These are phyloP conservation scores for Macropodus opercularis DNA, from an alignment of 2,797 vertebrate species.

Conservation along the genomic window DNA sequence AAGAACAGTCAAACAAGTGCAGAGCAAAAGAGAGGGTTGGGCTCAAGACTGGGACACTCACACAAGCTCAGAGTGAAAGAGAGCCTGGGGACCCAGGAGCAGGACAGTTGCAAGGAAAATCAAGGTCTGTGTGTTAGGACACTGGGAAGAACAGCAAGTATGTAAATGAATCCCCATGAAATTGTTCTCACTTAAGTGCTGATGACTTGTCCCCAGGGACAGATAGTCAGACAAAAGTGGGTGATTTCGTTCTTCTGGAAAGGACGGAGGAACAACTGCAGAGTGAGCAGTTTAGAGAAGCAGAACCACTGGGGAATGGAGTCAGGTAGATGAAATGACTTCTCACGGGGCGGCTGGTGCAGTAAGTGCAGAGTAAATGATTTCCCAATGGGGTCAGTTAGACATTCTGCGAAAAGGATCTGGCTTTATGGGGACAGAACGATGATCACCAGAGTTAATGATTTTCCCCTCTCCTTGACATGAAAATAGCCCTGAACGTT, in stretches of 20 bases:
- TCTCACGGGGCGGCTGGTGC: conserved; percentile 58
- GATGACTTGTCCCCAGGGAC: conserved; percentile 58
- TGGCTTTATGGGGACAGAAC: conserved; percentile 49
- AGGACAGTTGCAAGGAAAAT: conserved; percentile 34
- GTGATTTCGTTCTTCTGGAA: conserved; percentile 43
- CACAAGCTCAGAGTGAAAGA: conserved; percentile 15
- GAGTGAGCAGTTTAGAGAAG: conserved; percentile 62
- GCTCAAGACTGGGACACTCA: conserved; percentile 38
- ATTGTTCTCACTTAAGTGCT: conserved; percentile 58
- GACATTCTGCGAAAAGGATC: conserved; percentile 61
- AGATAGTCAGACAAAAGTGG: conserved; percentile 37
- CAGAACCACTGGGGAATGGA: conserved; percentile 49
- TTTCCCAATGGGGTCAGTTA: conserved; percentile 79
- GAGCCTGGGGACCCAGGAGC: conserved; percentile 36
- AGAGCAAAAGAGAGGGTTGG: conserved; percentile 14
- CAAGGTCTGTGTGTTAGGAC: conserved; percentile 40
- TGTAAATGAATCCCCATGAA: conserved; percentile 41
- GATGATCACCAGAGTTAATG: conserved; percentile 75
- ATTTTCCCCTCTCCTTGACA: conserved; percentile 71
- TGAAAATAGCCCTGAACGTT: conserved; percentile 42
- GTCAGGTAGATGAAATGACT: conserved; percentile 75
- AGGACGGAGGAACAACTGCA: conserved; percentile 62
- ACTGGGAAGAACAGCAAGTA: conserved; percentile 47
- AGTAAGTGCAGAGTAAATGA: conserved; percentile 72
- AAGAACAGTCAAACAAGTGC: conserved; percentile 49